Base-by-base conservation (phyloP, 2,797 vertebrate genomes). In the Enteromius viviparus region DNA sequence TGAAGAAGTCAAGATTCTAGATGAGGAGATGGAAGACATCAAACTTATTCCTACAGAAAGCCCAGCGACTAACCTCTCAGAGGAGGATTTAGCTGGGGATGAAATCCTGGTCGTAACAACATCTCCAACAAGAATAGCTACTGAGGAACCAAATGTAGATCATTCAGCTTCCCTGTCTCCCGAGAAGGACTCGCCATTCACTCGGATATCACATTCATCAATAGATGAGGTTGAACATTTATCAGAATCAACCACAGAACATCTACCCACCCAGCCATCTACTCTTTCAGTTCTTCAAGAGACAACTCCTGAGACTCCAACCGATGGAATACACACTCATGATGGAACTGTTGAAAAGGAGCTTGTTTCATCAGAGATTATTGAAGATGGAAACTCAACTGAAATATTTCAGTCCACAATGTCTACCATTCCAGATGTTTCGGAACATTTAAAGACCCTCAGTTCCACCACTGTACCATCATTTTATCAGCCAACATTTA, bases 151-250 rank as follows among this genome's bases (percentile, higher is more conserved):
- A 8, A 84, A n/a, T 51, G 26, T 69, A 29, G 85, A 87, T 14
- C 84, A 76, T 32, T 82, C 78, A 83, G 88, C 85, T 1, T 83
- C 65, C 0, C 87, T 92, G 2, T 92, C 91, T 0, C 89, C 92
- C 3, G 93, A 95, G 68, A 93, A 90, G 81, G 93, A 93, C 72
- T 95, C 93, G 0, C 94, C 94, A 0, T 95, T 94, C 79, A 94
- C 91, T 2, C 90, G 91, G n/a, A 90, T 94, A 42, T 93, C 91
- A 0, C 89, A 95, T 69, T 86, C 82, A 0, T 88, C 26, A 0
- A 90, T 89, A 0, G 91, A 92, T 1, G 88, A 93, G 0, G 91
- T 93, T 3, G 89, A 92, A 6, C 76, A 51, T 9, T 14, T 76
- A 51, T n/a, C 14, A 64, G 21, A 34, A 19, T 78, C 81, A 32